A percentile compares a stretch with the other conserved stretches of the same genome.
These are phyloP conservation scores for Cactoblastis cactorum DNA, from an alignment of 2,888 invertebrate species.

Conservation along the genomic window DNA sequence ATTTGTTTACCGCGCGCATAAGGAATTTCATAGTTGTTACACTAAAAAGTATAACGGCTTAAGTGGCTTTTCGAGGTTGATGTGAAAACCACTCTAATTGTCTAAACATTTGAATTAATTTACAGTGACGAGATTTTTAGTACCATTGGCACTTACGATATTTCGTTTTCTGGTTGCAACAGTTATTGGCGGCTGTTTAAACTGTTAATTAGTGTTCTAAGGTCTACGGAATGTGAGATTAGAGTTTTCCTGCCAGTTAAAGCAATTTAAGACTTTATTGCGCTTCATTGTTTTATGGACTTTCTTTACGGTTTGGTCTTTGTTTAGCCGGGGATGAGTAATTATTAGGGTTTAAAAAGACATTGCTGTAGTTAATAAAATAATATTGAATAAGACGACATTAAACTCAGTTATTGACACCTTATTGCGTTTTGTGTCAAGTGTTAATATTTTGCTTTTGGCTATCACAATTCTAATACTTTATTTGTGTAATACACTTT, in stretches of 20 bases:
- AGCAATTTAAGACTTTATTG: slow-evolving; percentile 56
- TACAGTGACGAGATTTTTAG: background rate
- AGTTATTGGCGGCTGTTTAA: slow-evolving; percentile 64
- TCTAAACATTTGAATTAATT: background rate
- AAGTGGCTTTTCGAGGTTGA: background rate
- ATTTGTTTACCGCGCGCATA: slow-evolving; percentile 69
- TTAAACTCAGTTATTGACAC: no score
- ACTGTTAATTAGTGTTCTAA: slow-evolving; percentile 66
- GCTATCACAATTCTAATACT: no score
- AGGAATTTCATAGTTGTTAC: slow-evolving; percentile 62
- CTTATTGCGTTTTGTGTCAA: no score
- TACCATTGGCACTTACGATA: background rate
- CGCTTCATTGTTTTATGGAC: slow-evolving; percentile 55
- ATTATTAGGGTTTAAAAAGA: slow-evolving; percentile 1
- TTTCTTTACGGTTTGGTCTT: slow-evolving; percentile 26
- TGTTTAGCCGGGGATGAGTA: background rate
- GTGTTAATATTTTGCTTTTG: no score
- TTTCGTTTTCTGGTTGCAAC: background rate
- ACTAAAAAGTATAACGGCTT: background rate
- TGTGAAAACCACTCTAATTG: background rate
- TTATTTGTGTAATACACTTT: no score
- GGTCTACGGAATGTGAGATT: slow-evolving; percentile 47
- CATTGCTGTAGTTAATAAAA: background rate
- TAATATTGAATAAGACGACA: background rate
- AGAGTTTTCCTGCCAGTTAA: slow-evolving; percentile 44